Conservation (phyloP, 2,113 vertebrate species). For the Pelobates fuscus region DNA sequence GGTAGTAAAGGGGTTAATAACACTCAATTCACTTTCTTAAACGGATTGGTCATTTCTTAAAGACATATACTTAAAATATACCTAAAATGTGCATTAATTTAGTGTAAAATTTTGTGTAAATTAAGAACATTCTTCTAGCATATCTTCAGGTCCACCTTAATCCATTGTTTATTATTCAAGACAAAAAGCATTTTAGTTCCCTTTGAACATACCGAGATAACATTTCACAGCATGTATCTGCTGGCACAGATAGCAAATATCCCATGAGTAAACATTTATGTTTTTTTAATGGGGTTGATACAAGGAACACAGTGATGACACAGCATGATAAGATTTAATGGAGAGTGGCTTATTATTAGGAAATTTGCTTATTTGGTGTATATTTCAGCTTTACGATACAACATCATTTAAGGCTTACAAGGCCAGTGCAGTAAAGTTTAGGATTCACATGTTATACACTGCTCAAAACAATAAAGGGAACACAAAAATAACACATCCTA, state of each 20-base stretch:
- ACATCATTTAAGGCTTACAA: background rate
- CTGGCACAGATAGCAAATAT: slow-evolving; percentile 40
- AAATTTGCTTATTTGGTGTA: slow-evolving; percentile 36
- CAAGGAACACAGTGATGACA: slow-evolving; percentile 44
- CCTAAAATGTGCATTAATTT: no score
- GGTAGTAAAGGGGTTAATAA: no score
- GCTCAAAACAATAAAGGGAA: no score
- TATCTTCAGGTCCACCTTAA: background rate
- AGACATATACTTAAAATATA: no score
- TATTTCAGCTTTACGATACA: background rate
- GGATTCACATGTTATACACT: no score
- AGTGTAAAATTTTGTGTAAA: no score
- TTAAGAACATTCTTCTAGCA: no score
- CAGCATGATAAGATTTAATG: slow-evolving; percentile 42
- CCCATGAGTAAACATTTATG: slow-evolving; percentile 47
- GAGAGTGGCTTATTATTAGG: slow-evolving; percentile 41
- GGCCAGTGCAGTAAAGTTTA: background rate
- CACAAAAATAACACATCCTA: no score
- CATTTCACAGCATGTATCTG: slow-evolving; percentile 45
- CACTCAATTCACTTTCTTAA: no score
- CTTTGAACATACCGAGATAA: slow-evolving; percentile 41
- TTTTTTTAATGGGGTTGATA: slow-evolving; percentile 47
- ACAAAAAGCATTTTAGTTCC: slow-evolving; percentile 4
- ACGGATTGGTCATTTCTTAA: no score
- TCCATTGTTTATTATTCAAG: slow-evolving; percentile 19